phyloP scores from a whole-genome alignment of 2,888 invertebrate genomes.

The Sphaerophoria rueppellii region DNA sequence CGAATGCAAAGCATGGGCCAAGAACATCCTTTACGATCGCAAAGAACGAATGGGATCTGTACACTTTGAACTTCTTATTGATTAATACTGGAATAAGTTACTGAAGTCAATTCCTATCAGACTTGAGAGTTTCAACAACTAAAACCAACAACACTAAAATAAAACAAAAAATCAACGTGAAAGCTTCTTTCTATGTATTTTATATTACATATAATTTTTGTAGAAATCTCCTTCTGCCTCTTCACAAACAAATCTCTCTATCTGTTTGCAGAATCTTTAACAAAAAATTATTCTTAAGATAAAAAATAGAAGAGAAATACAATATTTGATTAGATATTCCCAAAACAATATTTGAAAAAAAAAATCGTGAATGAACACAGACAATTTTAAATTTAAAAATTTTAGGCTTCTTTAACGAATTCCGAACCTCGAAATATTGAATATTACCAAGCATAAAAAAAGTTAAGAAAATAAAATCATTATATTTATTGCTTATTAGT shows the following conservation, averaged over 20 bases:
- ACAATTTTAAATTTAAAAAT: constrained; percentile 9
- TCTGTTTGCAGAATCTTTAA: constrained; percentile 52
- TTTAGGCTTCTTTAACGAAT: constrained; percentile 22
- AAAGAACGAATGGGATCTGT: constrained; percentile 87
- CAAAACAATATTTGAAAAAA: neutral
- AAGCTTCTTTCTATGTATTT: constrained; percentile 61
- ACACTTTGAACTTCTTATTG: constrained; percentile 88
- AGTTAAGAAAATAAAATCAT: constrained; percentile 20
- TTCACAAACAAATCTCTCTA: constrained; percentile 45
- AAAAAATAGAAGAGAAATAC: constrained; percentile 2
- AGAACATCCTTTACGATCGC: constrained; percentile 87
- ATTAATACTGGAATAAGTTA: constrained; percentile 77
- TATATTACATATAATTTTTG: constrained; percentile 50
- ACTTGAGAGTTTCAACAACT: constrained; percentile 25
- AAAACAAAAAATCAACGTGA: constrained; percentile 33
- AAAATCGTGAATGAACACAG: too few relatives aligned
- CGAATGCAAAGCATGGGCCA: constrained; percentile 89
- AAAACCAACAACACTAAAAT: neutral
- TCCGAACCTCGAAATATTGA: constrained; percentile 58
- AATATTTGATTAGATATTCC: neutral
- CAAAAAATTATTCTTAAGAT: constrained; percentile 41
- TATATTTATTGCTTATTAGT: constrained; percentile 67
- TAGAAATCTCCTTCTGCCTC: constrained; percentile 66
- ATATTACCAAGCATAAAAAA: constrained; percentile 31
- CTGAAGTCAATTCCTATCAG: neutral